Evolutionary conservation across 2,113 vertebrate species (phyloP).

Genomic region (Phoxinus phoxinus): DNA sequence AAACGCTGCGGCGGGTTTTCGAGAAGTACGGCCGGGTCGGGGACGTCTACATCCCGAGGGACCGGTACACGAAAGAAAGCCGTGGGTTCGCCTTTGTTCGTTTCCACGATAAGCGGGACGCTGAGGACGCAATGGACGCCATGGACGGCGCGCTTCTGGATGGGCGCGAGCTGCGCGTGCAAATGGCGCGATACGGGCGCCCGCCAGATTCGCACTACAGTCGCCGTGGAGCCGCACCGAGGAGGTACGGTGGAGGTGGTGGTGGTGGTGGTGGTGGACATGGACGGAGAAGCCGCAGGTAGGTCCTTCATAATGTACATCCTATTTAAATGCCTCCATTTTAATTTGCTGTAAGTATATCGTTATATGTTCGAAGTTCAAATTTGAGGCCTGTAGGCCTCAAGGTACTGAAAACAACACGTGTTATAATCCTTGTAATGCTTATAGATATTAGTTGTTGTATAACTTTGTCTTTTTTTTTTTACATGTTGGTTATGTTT

Average conservation of each 20-base stretch:
- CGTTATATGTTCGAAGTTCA: background rate
- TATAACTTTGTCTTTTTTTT: accelerated
- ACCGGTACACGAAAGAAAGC: conserved; percentile 88
- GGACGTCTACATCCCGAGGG: conserved; percentile 93
- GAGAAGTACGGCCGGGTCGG: conserved; percentile 95
- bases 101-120: conserved; percentile 91
- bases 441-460: background rate
- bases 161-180: conserved; percentile 84
- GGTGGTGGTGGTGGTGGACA: no score
- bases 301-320: background rate
- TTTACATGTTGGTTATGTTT: background rate
- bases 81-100: conserved; percentile 93
- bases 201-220: conserved; percentile 86
- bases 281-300: conserved; percentile 86
- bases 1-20: conserved; percentile 91
- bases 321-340: background rate
- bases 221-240: conserved; percentile 83
- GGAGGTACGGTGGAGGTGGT: conserved; percentile 84
- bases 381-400: background rate
- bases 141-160: conserved; percentile 88
- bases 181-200: conserved; percentile 87
- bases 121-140: conserved; percentile 91
- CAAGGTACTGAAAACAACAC: background rate
- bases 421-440: background rate
- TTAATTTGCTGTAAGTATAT: no score